Evolutionary conservation across 2,888 invertebrate genomes (phyloP), one percentile per base, ranked within the genome.

Genomic region (Oligia fasciuncula): DNA sequence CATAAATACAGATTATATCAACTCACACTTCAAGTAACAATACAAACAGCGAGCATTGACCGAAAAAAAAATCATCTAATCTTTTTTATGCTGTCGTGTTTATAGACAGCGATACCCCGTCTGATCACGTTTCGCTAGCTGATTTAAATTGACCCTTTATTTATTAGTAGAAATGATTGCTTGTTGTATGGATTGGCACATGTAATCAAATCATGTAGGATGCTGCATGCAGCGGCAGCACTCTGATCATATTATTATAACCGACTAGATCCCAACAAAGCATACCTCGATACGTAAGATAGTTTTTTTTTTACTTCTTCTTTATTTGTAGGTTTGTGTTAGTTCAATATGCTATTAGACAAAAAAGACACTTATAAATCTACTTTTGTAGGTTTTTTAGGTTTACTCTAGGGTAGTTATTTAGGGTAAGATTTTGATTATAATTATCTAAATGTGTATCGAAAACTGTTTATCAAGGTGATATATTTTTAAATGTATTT

Each of bases 231-330:
- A 71, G n/a, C 57, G n/a, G 54, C 35, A 69, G 4, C 0, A 40
- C 43, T 43, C n/a, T 40, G 54, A 17, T 17, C 40, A 70, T 11
- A 40, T 23, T 54, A 54, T 46, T 49, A 23, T 80, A 81, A 51
- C 57, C 62, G 13, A n/a, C 40, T 57, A 54, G 19, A 85, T 78
- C 81, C 54, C 86, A 86, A 86, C 86, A 86, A 86, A 78, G 80
- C 81, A 84, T 86, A 86, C 84, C 86, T 84, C 73, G 76, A 71
- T 73, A 77, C 67, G 54, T 85, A 77, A 43, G 14, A 65, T 40
- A 75, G n/a, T 54, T 46, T 13, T 1, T 43, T 46, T 60, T 49
- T 3, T 35, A 40, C n/a, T 40, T 66, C 6, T 29, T 60, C 14
- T 40, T 23, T 62, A 69, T 14, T n/a, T 17, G 8, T 62, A 72